Evolutionary conservation across 2,113 vertebrate genomes (phyloP).

Genomic region (Zosterops lateralis): DNA sequence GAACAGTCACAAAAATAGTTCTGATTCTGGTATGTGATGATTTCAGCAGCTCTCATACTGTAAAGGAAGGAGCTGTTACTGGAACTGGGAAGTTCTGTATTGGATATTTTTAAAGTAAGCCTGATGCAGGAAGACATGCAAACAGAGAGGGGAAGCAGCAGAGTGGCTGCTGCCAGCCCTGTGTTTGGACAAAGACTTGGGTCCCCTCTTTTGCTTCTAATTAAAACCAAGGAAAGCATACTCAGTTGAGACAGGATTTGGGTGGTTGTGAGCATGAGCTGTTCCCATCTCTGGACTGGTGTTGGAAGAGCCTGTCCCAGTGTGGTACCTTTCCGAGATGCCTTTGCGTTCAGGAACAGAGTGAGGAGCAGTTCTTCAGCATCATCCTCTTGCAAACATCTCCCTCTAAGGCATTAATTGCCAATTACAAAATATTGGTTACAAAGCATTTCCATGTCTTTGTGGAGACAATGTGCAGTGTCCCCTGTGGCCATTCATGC

Average conservation of each 20-base stretch:
- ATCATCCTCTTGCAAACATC: not conserved
- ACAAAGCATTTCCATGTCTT: not conserved
- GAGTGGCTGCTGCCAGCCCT: not conserved
- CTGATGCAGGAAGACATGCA: not conserved
- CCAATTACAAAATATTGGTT: not conserved
- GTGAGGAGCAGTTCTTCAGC: not conserved
- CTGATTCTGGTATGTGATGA: not conserved
- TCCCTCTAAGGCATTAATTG: not conserved
- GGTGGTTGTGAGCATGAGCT: not conserved
- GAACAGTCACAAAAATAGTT: not conserved
- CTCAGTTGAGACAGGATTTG: not conserved
- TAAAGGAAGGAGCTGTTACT: not conserved
- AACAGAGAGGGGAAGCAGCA: not conserved
- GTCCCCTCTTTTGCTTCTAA: not conserved
- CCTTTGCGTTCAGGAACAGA: not conserved
- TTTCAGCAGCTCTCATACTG: not conserved
- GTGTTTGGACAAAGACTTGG: not conserved
- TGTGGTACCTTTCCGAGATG: not conserved
- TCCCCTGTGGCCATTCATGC: not conserved
- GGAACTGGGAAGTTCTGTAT: not conserved
- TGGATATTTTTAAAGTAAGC: not conserved
- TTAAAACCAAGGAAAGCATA: not conserved
- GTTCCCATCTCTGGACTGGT: not conserved
- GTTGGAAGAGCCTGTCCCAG: not conserved
- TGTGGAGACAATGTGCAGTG: not conserved